Evolutionary conservation across 2,113 vertebrate species (phyloP).

Genomic region (Eulemur macaco): DNA sequence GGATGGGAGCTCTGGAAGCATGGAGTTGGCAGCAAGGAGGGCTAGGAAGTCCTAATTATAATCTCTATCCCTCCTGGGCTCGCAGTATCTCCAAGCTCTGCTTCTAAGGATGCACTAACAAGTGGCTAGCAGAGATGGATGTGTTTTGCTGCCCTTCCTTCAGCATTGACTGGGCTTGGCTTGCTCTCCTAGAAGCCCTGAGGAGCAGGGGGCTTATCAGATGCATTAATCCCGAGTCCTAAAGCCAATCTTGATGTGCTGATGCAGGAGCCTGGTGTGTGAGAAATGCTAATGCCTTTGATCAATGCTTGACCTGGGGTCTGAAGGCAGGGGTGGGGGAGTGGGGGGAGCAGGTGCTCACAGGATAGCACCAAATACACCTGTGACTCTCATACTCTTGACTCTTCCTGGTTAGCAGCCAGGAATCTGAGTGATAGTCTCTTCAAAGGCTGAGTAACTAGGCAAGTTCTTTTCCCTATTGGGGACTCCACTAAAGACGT

Average conservation of each 20-base stretch:
- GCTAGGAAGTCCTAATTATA: neutral
- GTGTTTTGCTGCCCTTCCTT: constrained; percentile 36
- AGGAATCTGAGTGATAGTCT: neutral
- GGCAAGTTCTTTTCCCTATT: neutral
- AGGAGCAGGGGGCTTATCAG: constrained; percentile 37
- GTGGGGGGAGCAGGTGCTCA: rapidly evolving
- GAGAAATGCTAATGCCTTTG: neutral
- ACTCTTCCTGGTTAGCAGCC: neutral
- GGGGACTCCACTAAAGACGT: neutral
- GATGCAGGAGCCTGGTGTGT: neutral
- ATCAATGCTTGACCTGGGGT: neutral
- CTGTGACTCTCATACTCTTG: neutral
- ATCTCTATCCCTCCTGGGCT: neutral
- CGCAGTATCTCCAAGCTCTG: neutral
- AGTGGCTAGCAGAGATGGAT: constrained; percentile 5
- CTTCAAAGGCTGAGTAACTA: neutral
- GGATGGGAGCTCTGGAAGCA: neutral
- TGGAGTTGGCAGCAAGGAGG: neutral
- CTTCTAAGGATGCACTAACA: neutral
- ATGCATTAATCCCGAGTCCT: neutral
- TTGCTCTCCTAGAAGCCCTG: neutral
- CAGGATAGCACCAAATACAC: neutral
- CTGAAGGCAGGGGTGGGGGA: neutral
- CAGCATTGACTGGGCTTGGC: neutral
- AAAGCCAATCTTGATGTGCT: neutral